phyloP scores from a whole-genome alignment of 2,888 invertebrate species.

The Chironomus tentans region DNA sequence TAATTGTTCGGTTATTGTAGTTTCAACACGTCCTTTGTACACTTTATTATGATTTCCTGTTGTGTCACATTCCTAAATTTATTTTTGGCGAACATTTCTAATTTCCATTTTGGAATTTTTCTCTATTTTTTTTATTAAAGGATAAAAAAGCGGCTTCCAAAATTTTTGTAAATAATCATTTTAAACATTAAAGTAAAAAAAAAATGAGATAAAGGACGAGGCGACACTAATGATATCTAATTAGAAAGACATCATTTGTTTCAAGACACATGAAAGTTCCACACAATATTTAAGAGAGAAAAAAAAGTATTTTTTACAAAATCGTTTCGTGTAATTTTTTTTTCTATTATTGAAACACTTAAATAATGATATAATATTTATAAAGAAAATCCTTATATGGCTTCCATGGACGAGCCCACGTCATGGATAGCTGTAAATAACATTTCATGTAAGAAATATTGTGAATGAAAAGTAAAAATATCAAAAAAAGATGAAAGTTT shows the following conservation, averaged over 20 bases:
- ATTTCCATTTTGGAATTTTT: slow-evolving; percentile 2
- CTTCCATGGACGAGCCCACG: too few species aligned
- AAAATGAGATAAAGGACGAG: not conserved
- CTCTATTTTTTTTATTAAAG: not conserved
- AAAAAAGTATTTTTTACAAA: too few species aligned
- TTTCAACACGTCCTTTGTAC: not conserved
- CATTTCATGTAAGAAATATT: too few species aligned
- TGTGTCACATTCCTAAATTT: not conserved
- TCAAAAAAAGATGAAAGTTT: too few species aligned
- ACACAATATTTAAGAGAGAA: too few species aligned
- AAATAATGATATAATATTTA: too few species aligned
- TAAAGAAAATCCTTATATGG: too few species aligned
- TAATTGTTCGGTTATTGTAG: not conserved
- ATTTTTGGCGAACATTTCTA: not conserved
- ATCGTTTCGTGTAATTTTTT: too few species aligned
- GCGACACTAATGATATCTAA: not conserved
- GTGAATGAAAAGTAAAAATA: too few species aligned
- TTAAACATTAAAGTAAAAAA: not conserved
- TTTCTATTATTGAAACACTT: too few species aligned
- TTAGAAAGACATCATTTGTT: not conserved
- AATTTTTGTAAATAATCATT: slow-evolving; percentile 18
- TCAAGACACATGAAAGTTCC: too few species aligned
- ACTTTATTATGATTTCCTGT: not conserved
- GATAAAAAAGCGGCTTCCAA: slow-evolving; percentile 21
- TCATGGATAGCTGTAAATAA: too few species aligned